Evolutionary conservation across 2,797 vertebrate species (phyloP).

Genomic region (Pangasius krempfi): DNA sequence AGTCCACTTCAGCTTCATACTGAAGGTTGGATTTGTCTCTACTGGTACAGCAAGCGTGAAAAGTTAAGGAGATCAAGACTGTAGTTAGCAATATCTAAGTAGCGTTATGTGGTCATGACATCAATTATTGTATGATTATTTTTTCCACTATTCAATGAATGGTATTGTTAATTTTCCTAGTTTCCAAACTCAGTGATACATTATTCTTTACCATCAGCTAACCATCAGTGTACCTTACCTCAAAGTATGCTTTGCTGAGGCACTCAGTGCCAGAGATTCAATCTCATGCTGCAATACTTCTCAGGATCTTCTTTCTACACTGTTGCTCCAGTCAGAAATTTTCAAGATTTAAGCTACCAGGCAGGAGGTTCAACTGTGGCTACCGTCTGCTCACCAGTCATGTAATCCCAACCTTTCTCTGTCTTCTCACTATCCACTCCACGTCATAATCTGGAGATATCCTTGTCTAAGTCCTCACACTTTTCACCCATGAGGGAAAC

Average conservation of each 20-base stretch:
- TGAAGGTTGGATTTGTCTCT: constrained; percentile 32
- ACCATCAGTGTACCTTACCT: neutral
- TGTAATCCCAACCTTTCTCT: constrained; percentile 64
- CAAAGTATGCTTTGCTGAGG: neutral
- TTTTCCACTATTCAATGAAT: neutral
- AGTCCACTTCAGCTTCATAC: constrained; percentile 80
- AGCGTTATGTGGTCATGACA: neutral
- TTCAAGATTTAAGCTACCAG: constrained; percentile 21
- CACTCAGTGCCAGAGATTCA: neutral
- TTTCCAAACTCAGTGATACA: neutral
- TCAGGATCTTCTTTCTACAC: neutral
- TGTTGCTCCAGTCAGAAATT: neutral
- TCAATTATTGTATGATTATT: neutral
- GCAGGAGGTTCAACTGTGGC: constrained; percentile 33
- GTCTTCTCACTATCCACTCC: constrained; percentile 34
- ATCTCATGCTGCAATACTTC: neutral
- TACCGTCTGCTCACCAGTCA: constrained; percentile 53
- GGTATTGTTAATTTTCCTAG: neutral
- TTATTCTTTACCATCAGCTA: neutral
- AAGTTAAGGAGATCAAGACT: neutral
- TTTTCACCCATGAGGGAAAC: constrained; percentile 12
- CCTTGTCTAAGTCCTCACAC: constrained; percentile 33
- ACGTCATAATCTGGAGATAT: constrained; percentile 74
- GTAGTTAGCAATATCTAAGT: neutral
- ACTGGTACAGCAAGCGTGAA: neutral